Percentiles rank a stretch among this genome's conserved stretches.
phyloP scores from a whole-genome alignment of 2,113 vertebrate species.

The cattle (Bos taurus) region DNA sequence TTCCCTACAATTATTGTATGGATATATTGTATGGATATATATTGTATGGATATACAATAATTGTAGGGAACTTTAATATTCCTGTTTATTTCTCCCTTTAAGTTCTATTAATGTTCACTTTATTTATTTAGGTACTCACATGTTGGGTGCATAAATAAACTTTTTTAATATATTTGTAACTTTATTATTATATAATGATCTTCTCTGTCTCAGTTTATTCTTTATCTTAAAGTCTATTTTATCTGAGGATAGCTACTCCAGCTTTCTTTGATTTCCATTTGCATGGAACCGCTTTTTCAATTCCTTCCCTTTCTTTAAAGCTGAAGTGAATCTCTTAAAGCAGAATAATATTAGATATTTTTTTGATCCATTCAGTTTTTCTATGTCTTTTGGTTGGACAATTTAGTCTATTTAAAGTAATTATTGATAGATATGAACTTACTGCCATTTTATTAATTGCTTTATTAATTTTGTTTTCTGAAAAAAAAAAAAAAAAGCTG shows the following conservation, averaged over 20 bases:
- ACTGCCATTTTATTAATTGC: background rate
- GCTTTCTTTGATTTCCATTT: background rate
- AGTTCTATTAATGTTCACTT: background rate
- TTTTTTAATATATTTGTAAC: background rate
- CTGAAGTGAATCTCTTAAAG: background rate
- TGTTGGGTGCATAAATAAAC: background rate
- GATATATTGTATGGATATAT: background rate
- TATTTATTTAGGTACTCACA: background rate
- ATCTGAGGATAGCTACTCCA: background rate
- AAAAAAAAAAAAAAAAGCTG: background rate
- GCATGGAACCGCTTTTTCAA: background rate
- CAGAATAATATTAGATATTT: background rate
- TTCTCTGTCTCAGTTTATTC: background rate
- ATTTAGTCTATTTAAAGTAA: background rate
- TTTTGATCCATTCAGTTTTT: background rate
- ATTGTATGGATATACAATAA: too few species aligned
- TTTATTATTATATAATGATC: background rate
- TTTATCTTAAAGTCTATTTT: background rate
- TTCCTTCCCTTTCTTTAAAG: background rate
- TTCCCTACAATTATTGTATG: background rate
- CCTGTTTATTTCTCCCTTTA: background rate
- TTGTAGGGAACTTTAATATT: too few species aligned
- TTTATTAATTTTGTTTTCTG: background rate
- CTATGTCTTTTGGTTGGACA: background rate
- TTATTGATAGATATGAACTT: background rate